These are phyloP conservation scores for Agrotis exclamationis DNA, from an alignment of 2,888 invertebrate genomes.

Conservation along the genomic window DNA sequence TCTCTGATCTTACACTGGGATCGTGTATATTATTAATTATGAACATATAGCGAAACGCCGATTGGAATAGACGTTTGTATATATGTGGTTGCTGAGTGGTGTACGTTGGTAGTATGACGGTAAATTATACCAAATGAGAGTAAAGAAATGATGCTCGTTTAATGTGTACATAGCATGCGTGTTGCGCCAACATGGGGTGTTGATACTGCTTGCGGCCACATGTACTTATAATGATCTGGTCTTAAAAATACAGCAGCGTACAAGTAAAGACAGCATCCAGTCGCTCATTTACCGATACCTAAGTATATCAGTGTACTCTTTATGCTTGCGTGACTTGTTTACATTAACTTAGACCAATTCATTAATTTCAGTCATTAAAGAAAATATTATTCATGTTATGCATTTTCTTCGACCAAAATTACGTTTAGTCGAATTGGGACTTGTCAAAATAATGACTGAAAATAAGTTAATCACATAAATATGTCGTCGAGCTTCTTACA, in stretches of 20 bases:
- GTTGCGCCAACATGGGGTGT: constrained; percentile 62
- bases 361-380: constrained; percentile 17
- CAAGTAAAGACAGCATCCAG: constrained; percentile 47
- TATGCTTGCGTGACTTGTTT: constrained; percentile 30
- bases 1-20: constrained; percentile 70
- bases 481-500: constrained; percentile 61
- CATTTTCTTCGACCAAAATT: constrained; percentile 21
- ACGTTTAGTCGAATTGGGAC: constrained; percentile 9
- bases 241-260: constrained; percentile 59
- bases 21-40: constrained; percentile 76
- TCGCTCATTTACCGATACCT: constrained; percentile 46
- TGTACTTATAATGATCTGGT: constrained; percentile 65
- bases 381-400: constrained; percentile 5
- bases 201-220: constrained; percentile 58
- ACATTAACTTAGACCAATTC: constrained; percentile 17
- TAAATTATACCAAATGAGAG: constrained; percentile 56
- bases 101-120: constrained; percentile 30
- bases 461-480: constrained; percentile 62
- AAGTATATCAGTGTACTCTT: constrained; percentile 28
- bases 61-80: constrained; percentile 56
- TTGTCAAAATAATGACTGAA: constrained; percentile 52
- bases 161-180: constrained; percentile 54
- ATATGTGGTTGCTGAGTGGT: constrained; percentile 32
- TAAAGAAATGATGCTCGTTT: constrained; percentile 49
- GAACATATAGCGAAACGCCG: constrained; percentile 55